Conservation (phyloP, 2,888 invertebrate genomes). For the Heliconius aoede region DNA sequence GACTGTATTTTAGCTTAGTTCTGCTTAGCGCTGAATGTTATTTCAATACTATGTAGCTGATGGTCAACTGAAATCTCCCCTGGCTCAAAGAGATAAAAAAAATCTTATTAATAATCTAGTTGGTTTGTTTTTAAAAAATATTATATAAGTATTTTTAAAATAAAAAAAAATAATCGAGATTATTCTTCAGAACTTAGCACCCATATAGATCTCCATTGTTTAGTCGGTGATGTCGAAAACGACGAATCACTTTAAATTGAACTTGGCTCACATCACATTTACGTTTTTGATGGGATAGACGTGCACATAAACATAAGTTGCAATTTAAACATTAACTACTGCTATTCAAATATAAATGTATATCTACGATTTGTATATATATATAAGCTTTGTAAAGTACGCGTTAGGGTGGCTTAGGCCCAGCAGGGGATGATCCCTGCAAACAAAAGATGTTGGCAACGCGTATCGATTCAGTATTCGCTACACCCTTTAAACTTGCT, state of each 20-base stretch:
- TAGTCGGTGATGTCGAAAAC: too few relatives aligned
- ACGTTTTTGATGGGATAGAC: background rate
- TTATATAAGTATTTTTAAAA: too few relatives aligned
- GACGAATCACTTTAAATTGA: background rate
- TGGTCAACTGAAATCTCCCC: too few relatives aligned
- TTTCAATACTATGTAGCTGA: too few relatives aligned
- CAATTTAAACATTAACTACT: constrained; percentile 14
- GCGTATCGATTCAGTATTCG: constrained; percentile 62
- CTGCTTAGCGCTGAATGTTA: too few relatives aligned
- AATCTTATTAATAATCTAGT: too few relatives aligned
- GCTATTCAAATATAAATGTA: constrained; percentile 21
- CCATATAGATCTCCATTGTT: too few relatives aligned
- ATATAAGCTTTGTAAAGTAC: constrained; percentile 34
- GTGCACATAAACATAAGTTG: background rate
- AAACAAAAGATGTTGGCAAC: constrained; percentile 72
- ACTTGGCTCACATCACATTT: background rate
- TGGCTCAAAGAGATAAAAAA: too few relatives aligned
- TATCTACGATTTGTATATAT: constrained; percentile 36
- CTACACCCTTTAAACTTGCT: constrained; percentile 47
- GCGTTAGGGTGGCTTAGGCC: constrained; percentile 41
- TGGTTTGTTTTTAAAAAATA: too few relatives aligned
- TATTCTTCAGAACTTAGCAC: too few relatives aligned
- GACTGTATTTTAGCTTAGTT: too few relatives aligned
- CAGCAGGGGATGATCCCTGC: constrained; percentile 56
- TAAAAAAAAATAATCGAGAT: too few relatives aligned